Base-by-base conservation (phyloP, 2,797 vertebrate genomes). In the Microctenopoma steveboyesi region DNA sequence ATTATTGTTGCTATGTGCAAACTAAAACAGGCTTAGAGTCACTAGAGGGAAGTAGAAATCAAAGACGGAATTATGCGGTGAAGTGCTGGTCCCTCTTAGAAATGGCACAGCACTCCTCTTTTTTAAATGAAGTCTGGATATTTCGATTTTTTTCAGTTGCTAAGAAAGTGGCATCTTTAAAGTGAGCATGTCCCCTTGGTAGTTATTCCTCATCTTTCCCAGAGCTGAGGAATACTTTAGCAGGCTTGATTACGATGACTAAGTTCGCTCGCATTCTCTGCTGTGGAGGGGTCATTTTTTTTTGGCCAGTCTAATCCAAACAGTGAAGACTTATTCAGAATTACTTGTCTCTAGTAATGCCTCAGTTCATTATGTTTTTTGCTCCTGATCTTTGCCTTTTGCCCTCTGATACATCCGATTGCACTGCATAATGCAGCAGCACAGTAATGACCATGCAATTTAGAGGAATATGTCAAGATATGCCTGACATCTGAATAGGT, bases 101-200 rank as follows among this genome's bases (percentile, higher is more conserved):
- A 83, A 84, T 64, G 86, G 66, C 68, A 76, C 28, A 52, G 74
- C 76, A 71, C 78, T 87, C 78, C 80, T 70, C 80, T 70, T 57
- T 71, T 84, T 80, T 86, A 85, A 90, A 87, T 86, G 79, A 90
- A 86, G 82, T 86, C 72, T 62, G 64, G 81, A 90, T 83, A 82
- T 88, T 88, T 87, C 76, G 64, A 71, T 76, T 82, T 82, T 82
- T 82, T 82, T 82, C 64, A 69, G 78, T 64, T 78, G 78, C 78
- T 73, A 66, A 82, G 83, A 89, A 86, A 87, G 87, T 85, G 72
- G 58, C 50, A 11, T 78, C 86, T 93, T 92, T 93, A 90, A 92
- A 90, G 88, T 89, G 79, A 75, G 72, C 77, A 35, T 82, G 84
- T 91, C 86, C 84, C 86, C 72, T 78, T 78, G 81, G 82, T 88